phyloP scores from a whole-genome alignment of 2,113 vertebrate species.

The Eleginops maclovinus region DNA sequence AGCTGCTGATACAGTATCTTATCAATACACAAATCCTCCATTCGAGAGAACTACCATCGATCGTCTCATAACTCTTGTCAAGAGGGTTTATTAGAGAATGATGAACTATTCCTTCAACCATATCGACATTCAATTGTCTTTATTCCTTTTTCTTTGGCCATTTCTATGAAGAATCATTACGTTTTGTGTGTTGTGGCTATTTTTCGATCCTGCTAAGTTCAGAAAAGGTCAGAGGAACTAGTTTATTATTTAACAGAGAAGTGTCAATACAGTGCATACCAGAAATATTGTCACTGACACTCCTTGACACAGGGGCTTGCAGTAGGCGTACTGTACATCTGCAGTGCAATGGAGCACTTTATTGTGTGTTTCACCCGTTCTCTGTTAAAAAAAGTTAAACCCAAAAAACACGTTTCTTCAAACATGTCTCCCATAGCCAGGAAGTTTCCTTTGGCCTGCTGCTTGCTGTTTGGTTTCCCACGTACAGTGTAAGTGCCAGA shows the following conservation, averaged over 20 bases:
- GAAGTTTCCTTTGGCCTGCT: constrained; percentile 39
- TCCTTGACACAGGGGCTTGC: neutral
- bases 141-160: neutral
- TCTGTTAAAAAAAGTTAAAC: neutral
- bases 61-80: no score
- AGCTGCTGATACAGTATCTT: no score
- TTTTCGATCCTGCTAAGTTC: neutral
- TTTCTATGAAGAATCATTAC: neutral
- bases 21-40: no score
- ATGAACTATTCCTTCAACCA: neutral
- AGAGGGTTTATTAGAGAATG: neutral
- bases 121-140: neutral
- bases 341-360: neutral
- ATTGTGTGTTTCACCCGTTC: neutral
- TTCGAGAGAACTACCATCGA: no score
- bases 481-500: constrained; percentile 32
- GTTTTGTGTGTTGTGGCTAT: neutral
- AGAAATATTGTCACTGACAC: constrained; percentile 30
- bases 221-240: constrained; percentile 22
- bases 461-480: constrained; percentile 56
- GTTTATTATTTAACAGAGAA: constrained; percentile 56
- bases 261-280: constrained; percentile 49
- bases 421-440: constrained; percentile 19
- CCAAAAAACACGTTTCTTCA: neutral
- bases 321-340: constrained; percentile 6